Evolutionary conservation across 2,113 vertebrate species (phyloP).

Genomic region (Pygoscelis adeliae): DNA sequence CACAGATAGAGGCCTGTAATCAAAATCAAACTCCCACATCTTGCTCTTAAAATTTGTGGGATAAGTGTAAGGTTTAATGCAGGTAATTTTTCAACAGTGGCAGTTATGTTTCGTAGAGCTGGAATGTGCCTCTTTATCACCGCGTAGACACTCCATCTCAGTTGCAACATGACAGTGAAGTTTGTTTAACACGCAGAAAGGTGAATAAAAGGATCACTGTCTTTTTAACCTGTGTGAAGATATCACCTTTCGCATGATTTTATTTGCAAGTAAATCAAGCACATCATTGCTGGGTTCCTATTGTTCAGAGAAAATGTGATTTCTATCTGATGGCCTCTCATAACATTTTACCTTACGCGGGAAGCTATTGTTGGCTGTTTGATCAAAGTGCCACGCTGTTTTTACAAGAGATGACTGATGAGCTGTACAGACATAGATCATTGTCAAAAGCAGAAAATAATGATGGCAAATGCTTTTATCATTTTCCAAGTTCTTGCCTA

Average conservation of each 20-base stretch:
- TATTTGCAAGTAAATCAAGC: slow-evolving; percentile 75
- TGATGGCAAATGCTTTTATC: slow-evolving; percentile 70
- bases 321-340: slow-evolving; percentile 67
- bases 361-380: slow-evolving; percentile 72
- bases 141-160: slow-evolving; percentile 49
- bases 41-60: slow-evolving; percentile 56
- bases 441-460: slow-evolving; percentile 67
- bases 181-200: slow-evolving; percentile 64
- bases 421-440: slow-evolving; percentile 68
- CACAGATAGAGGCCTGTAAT: slow-evolving; percentile 68
- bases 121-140: slow-evolving; percentile 67
- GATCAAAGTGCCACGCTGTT: slow-evolving; percentile 68
- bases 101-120: slow-evolving; percentile 55
- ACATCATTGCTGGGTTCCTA: slow-evolving; percentile 67
- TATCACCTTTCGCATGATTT: slow-evolving; percentile 72
- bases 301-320: slow-evolving; percentile 71
- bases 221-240: slow-evolving; percentile 47
- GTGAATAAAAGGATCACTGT: slow-evolving; percentile 66
- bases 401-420: slow-evolving; percentile 76
- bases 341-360: slow-evolving; percentile 65
- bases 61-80: slow-evolving; percentile 66
- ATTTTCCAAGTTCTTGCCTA: slow-evolving; percentile 70
- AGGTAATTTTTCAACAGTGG: slow-evolving; percentile 71
- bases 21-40: slow-evolving; percentile 72
- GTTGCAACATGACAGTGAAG: slow-evolving; percentile 56